These are phyloP conservation scores for Plectrocnemia conspersa DNA, from an alignment of 1,140 invertebrate species.

Conservation along the genomic window DNA sequence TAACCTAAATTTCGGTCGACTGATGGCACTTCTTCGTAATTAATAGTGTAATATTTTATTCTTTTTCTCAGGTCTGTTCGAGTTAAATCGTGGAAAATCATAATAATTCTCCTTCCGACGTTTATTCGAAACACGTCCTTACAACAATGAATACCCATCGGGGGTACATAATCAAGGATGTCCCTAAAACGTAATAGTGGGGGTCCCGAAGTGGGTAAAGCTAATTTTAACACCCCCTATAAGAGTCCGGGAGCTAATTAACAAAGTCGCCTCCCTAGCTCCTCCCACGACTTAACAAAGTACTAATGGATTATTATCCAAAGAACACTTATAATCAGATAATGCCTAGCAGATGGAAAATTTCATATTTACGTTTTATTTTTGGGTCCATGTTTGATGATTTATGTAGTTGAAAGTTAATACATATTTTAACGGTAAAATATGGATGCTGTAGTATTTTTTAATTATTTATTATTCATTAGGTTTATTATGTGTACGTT, in stretches of 20 bases:
- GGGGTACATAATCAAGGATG: conserved; percentile 3
- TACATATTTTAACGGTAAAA: too few relatives aligned
- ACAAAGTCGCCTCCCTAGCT: background rate
- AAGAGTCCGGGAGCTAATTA: conserved; percentile 5
- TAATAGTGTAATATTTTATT: conserved; percentile 7
- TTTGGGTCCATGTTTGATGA: too few relatives aligned
- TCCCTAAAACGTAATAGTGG: background rate
- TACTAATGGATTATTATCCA: conserved; percentile 3
- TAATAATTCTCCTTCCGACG: too few relatives aligned
- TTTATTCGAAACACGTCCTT: background rate
- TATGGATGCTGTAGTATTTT: too few relatives aligned
- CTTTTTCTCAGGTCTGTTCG: background rate
- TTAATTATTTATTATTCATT: too few relatives aligned
- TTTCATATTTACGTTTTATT: background rate
- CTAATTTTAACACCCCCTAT: conserved; percentile 4
- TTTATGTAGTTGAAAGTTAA: too few relatives aligned
- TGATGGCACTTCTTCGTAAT: background rate
- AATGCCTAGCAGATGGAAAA: background rate
- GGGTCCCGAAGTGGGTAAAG: background rate
- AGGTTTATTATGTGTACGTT: too few relatives aligned
- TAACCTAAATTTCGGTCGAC: background rate
- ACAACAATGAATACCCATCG: background rate
- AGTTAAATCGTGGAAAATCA: background rate
- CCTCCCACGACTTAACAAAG: conserved; percentile 2
- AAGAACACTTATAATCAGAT: background rate